phyloP scores from a whole-genome alignment of 2,888 invertebrate genomes.

The Ferdinandea cuprea region DNA sequence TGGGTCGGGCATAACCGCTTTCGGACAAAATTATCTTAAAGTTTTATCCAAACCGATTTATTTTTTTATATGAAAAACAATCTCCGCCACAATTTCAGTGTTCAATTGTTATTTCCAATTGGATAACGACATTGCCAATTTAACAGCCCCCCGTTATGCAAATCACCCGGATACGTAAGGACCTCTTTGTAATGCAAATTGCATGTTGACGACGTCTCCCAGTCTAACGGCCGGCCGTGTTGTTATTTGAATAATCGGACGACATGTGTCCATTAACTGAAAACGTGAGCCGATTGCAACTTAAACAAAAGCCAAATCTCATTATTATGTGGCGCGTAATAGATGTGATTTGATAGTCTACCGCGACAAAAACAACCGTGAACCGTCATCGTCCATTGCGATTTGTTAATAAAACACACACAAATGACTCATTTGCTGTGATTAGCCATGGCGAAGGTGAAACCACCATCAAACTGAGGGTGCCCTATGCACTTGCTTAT shows the following conservation, averaged over 20 bases:
- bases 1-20: too few species aligned
- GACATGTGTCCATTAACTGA: slow-evolving; percentile 44
- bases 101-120: slow-evolving; percentile 1
- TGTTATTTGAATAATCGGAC: neutral
- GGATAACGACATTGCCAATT: neutral
- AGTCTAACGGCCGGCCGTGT: neutral
- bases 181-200: slow-evolving; percentile 37
- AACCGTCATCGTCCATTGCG: slow-evolving; percentile 15
- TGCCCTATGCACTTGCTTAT: slow-evolving; percentile 23
- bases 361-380: slow-evolving; percentile 32
- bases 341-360: slow-evolving; percentile 49
- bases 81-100: neutral
- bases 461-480: slow-evolving; percentile 24
- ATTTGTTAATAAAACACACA: slow-evolving; percentile 51
- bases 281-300: slow-evolving; percentile 44
- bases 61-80: too few species aligned
- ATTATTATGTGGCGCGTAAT: slow-evolving; percentile 55
- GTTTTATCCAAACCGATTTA: too few species aligned
- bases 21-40: too few species aligned
- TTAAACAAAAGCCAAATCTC: slow-evolving; percentile 9
- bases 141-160: neutral
- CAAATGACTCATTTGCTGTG: slow-evolving; percentile 60
- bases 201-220: neutral
- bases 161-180: slow-evolving; percentile 8
- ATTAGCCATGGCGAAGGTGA: slow-evolving; percentile 66